Evolutionary conservation across 2,113 vertebrate genomes (phyloP), one percentile per base, ranked within the genome.

Genomic region (Aphyosemion australe): DNA sequence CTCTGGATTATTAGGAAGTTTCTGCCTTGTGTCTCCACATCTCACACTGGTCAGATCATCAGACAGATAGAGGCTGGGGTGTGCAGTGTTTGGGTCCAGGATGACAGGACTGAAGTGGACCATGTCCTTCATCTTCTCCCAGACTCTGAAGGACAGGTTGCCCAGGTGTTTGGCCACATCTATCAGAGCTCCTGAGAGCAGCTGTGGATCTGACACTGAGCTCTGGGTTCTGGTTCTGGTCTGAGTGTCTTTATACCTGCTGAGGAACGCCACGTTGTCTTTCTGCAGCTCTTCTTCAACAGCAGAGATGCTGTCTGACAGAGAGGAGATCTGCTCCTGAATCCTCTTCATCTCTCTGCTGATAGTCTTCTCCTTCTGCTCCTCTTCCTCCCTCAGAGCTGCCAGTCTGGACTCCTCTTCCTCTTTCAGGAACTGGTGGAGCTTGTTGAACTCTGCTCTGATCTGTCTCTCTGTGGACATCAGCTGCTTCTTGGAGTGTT

Each of bases 81-180:
- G 0, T 49, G 77, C 83, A 41, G 83, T 83, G 80, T 86, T 89
- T 67, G 85, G 69, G 53, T 89, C 85, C 60, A 86, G 79, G 69
- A 82, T 59, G 45, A 89, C 74, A 42, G 84, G 74, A 48, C 45
- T 70, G 69, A 66, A 82, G 43, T 55, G 39, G 66, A 84, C 63
- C 45, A 41, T 20, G 2, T 55, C 65, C 74, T 48, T 61, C 74
- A 87, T 80, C 69, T 80, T 83, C 37, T 74, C 59, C 74, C 85
- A 83, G 64, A 76, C 79, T 55, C 41, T 76, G 72, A 71, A 77
- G 66, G 69, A 56, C 72, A 84, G 79, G 70, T 82, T 84, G 49
- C 79, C 79, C 74, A 86, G 75, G 73, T 81, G 80, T 75, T 77
- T 69, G 78, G 83, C 83, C 71, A 53, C 71, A 47, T 80, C 72